A percentile compares a stretch with the other conserved stretches of the same genome.
Conservation (phyloP, 2,113 vertebrate genomes). For the Pogona vitticeps region DNA sequence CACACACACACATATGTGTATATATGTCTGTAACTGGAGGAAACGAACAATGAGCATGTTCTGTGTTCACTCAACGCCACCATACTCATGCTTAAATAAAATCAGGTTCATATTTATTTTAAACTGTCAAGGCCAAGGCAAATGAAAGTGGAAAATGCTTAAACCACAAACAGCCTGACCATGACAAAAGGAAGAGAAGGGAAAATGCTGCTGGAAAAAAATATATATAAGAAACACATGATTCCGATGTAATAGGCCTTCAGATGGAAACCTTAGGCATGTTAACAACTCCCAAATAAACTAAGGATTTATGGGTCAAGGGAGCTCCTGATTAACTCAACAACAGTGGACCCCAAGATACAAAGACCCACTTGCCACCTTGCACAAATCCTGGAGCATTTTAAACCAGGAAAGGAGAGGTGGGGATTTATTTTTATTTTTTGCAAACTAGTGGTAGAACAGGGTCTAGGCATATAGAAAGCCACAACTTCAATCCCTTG, state of each 20-base stretch:
- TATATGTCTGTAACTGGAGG: background rate
- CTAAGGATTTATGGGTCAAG: background rate
- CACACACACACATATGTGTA: background rate
- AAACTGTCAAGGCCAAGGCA: background rate
- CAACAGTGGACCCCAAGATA: background rate
- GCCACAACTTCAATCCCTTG: background rate
- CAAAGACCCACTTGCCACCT: background rate
- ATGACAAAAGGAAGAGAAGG: background rate
- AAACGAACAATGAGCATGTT: background rate
- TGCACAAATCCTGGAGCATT: background rate
- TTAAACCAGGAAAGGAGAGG: background rate
- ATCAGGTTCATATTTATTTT: conserved; percentile 26
- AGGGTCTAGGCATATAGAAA: background rate
- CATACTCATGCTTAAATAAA: background rate
- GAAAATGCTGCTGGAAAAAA: background rate
- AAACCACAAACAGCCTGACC: background rate
- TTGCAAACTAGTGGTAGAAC: background rate
- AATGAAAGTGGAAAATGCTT: conserved; percentile 9
- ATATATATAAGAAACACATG: background rate
- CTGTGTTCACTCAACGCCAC: conserved; percentile 1
- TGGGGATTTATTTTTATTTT: background rate
- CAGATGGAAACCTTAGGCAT: background rate
- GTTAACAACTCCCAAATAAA: background rate
- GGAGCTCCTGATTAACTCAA: background rate
- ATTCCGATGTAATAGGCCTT: background rate